Evolutionary conservation across 2,113 vertebrate species (phyloP).

Genomic region (Vireo altiloquus): DNA sequence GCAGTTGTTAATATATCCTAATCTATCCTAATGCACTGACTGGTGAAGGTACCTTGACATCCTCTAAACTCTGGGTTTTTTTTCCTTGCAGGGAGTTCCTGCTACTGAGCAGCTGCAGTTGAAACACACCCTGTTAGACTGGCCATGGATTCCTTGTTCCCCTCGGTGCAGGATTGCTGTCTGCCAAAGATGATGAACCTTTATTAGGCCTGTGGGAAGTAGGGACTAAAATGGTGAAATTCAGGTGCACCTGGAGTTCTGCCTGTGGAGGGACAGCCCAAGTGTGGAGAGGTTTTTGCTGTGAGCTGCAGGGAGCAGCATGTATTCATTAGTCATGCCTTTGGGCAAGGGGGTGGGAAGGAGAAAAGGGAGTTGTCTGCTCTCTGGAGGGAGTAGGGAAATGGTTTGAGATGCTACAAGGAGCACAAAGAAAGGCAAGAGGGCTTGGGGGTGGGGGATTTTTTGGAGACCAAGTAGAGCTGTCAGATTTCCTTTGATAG

Average conservation of each 20-base stretch:
- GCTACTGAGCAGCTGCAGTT: constrained; percentile 5
- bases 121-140: constrained; percentile 5
- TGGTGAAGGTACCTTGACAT: neutral
- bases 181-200: constrained; percentile 39
- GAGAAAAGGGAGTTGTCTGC: neutral
- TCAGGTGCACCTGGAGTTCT: neutral
- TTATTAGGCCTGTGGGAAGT: neutral
- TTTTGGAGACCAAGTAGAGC: neutral
- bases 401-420: neutral
- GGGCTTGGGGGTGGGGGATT: neutral
- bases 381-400: neutral
- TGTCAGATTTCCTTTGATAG: neutral
- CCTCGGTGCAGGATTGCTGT: neutral
- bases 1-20: neutral
- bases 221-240: neutral
- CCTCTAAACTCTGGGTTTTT: neutral
- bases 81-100: constrained; percentile 51
- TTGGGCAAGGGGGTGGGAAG: neutral
- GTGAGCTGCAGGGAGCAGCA: neutral
- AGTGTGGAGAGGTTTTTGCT: neutral
- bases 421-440: neutral
- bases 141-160: constrained; percentile 40
- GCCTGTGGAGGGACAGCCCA: neutral
- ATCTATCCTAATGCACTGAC: neutral
- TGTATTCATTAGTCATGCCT: neutral